phyloP scores from a whole-genome alignment of 2,113 vertebrate genomes.

The Lamprologus speciosus region DNA sequence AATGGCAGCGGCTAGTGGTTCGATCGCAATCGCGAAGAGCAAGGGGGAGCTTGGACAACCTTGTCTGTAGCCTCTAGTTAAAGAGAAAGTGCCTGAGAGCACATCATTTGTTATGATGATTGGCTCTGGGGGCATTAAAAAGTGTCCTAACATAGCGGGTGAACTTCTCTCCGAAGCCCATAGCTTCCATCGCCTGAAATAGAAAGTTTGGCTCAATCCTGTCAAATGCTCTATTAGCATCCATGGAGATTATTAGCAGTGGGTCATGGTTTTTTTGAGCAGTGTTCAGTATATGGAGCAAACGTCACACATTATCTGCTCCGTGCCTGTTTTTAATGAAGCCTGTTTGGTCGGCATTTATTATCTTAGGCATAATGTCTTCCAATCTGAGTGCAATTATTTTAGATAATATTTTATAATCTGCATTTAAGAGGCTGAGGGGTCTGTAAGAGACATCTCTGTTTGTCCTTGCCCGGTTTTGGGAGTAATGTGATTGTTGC shows the following conservation, averaged over 20 bases:
- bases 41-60: no score
- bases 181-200: accelerated
- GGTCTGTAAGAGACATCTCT: not conserved
- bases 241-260: not conserved
- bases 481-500: not conserved
- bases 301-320: not conserved
- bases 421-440: not conserved
- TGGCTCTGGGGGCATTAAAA: no score
- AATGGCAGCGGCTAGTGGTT: accelerated
- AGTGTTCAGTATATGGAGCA: not conserved
- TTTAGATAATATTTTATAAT: not conserved
- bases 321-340: not conserved
- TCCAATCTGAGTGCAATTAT: not conserved
- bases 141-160: not conserved
- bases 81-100: no score
- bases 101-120: no score
- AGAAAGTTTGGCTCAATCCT: not conserved
- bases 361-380: not conserved
- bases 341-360: not conserved
- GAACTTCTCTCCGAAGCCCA: not conserved
- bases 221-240: not conserved
- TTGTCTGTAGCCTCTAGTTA: no score
- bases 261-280: not conserved
- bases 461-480: not conserved
- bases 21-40: no score